phyloP scores from a whole-genome alignment of 2,888 invertebrate genomes.

The Microctonus aethiopoides region DNA sequence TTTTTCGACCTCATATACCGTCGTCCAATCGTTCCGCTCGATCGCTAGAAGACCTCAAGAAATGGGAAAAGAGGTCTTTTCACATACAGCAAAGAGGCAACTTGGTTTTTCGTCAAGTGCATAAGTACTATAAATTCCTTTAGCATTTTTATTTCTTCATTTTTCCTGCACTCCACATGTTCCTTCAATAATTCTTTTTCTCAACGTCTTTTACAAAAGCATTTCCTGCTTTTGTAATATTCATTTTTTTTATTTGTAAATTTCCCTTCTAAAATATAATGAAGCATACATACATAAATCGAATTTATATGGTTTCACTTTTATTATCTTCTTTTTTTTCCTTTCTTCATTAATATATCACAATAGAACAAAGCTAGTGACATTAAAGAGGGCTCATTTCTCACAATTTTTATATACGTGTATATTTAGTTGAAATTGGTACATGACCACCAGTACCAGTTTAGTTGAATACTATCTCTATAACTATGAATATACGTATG shows the following conservation, averaged over 20 bases:
- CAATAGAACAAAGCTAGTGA: neutral
- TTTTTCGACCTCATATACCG: slow-evolving; percentile 37
- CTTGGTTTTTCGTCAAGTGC: neutral
- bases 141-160: neutral
- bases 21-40: slow-evolving; percentile 33
- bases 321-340: neutral
- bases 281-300: too few species aligned
- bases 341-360: neutral
- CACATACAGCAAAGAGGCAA: neutral
- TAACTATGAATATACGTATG: slow-evolving; percentile 16
- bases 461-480: neutral
- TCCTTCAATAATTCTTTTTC: neutral
- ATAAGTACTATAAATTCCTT: slow-evolving; percentile 8
- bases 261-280: too few species aligned
- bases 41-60: slow-evolving; percentile 26
- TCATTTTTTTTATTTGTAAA: too few species aligned
- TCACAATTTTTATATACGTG: neutral
- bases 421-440: slow-evolving; percentile 30
- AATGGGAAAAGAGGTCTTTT: neutral
- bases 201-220: too few species aligned
- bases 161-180: neutral
- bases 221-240: too few species aligned
- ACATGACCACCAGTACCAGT: neutral
- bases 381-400: slow-evolving; percentile 9
- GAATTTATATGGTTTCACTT: too few species aligned